Conservation (phyloP, 2,797 vertebrate genomes). For the Streptopelia turtur region DNA sequence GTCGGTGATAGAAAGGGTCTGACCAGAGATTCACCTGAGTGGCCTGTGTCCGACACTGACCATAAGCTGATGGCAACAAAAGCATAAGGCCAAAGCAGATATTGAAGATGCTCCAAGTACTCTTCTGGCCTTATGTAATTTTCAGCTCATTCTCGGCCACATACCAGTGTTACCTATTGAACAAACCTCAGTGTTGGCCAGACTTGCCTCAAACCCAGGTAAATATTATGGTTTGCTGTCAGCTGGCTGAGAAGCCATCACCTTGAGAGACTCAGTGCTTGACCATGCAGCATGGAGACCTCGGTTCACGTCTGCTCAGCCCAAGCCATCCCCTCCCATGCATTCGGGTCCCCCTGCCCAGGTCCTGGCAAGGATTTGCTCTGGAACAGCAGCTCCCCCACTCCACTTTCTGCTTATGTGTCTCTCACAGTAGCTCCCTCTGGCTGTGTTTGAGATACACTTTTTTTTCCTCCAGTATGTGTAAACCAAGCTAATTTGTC, state of each 20-base stretch:
- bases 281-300: fast-evolving
- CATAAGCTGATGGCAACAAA: neutral
- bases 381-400: fast-evolving
- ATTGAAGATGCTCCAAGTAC: neutral
- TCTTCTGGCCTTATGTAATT: neutral
- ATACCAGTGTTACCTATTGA: fast-evolving
- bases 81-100: neutral
- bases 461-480: neutral
- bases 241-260: neutral
- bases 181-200: neutral
- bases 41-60: neutral
- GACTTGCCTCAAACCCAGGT: neutral
- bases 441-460: neutral
- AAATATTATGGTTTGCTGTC: neutral
- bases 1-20: fast-evolving
- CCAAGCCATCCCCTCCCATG: neutral
- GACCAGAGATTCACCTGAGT: neutral
- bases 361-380: neutral
- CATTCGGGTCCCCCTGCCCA: neutral
- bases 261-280: neutral
- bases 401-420: neutral
- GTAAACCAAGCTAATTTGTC: neutral
- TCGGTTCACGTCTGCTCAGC: neutral
- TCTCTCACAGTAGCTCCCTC: neutral
- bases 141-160: neutral